Conservation (phyloP, 2,888 invertebrate species). For the Patella pellucida region DNA sequence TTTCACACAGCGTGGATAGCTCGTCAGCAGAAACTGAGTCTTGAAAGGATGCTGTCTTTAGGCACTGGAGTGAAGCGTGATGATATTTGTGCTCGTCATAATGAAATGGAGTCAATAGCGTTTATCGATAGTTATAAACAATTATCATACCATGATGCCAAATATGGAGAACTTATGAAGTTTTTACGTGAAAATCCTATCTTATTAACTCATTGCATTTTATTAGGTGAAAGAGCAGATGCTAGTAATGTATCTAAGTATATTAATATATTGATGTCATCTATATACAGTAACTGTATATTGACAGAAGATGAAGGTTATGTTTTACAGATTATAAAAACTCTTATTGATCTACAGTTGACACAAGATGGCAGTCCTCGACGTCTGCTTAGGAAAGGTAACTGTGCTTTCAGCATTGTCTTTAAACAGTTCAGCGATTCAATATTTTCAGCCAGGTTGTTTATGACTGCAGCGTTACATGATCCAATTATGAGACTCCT, state of each 20-base stretch:
- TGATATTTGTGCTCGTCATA: slow-evolving; percentile 23
- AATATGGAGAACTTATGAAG: slow-evolving; percentile 80
- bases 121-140: slow-evolving; percentile 77
- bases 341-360: slow-evolving; percentile 81
- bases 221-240: slow-evolving; percentile 74
- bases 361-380: slow-evolving; percentile 78
- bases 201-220: slow-evolving; percentile 80
- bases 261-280: slow-evolving; percentile 49
- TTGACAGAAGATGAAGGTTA: slow-evolving; percentile 81
- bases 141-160: slow-evolving; percentile 83
- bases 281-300: slow-evolving; percentile 80
- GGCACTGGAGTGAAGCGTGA: background rate
- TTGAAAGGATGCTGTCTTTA: slow-evolving; percentile 80
- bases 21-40: slow-evolving; percentile 78
- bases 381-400: slow-evolving; percentile 82
- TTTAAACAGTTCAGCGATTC: slow-evolving; percentile 92
- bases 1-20: slow-evolving; percentile 88
- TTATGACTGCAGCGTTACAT: slow-evolving; percentile 91
- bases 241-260: slow-evolving; percentile 41
- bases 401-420: slow-evolving; percentile 88
- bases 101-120: slow-evolving; percentile 75
- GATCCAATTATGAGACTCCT: slow-evolving; percentile 90
- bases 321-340: slow-evolving; percentile 65
- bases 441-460: slow-evolving; percentile 90
- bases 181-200: slow-evolving; percentile 80